Evolutionary conservation across 1,140 invertebrate species (phyloP).

Genomic region (Stegodyphus dumicola): DNA sequence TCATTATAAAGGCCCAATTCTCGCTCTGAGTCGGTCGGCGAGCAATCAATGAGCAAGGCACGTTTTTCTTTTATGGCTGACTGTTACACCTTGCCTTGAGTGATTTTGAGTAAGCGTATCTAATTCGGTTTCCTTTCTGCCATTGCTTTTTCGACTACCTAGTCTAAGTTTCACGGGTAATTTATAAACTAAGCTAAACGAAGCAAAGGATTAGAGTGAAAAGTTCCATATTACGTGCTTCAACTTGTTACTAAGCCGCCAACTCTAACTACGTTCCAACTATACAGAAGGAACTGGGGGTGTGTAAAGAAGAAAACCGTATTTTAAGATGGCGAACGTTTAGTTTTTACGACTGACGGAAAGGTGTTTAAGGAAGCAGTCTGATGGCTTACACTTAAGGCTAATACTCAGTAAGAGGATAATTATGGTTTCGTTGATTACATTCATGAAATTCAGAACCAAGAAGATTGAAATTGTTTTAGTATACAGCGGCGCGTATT

Average conservation of each 20-base stretch:
- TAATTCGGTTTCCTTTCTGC: constrained; percentile 40
- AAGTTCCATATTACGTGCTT: constrained; percentile 36
- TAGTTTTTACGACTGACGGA: too few species aligned
- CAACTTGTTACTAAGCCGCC: constrained; percentile 13
- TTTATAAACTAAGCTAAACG: constrained; percentile 46
- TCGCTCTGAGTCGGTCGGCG: constrained; percentile 9
- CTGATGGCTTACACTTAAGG: too few species aligned
- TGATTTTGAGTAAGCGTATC: constrained; percentile 60
- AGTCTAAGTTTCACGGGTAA: constrained; percentile 49
- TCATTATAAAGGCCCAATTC: constrained; percentile 40
- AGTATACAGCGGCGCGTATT: too few species aligned
- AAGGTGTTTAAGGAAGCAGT: too few species aligned
- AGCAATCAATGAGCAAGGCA: constrained; percentile 54
- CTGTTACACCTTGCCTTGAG: constrained; percentile 57
- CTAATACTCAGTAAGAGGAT: too few species aligned
- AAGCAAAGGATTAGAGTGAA: constrained; percentile 41
- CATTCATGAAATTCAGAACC: too few species aligned
- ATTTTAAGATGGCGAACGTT: too few species aligned
- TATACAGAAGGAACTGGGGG: too few species aligned
- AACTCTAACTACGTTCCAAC: background rate
- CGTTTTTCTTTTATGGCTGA: constrained; percentile 59
- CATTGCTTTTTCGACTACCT: constrained; percentile 36
- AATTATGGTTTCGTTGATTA: too few species aligned
- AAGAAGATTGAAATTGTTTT: too few species aligned
- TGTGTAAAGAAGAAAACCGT: too few species aligned